Evolutionary conservation across 2,797 vertebrate genomes (phyloP).

Genomic region (Sarcoramphus papa): DNA sequence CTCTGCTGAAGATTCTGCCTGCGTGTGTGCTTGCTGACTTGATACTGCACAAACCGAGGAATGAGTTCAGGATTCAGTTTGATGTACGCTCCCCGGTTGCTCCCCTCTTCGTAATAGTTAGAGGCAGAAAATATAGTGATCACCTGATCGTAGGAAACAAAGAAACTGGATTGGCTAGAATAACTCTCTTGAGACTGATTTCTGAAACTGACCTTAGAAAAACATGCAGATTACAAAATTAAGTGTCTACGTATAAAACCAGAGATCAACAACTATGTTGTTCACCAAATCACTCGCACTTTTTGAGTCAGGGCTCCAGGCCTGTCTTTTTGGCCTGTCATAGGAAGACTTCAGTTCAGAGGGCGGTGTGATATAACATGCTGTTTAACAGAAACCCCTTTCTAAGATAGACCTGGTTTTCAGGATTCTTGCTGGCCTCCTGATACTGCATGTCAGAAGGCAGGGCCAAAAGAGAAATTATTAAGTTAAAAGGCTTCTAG

Average conservation of each 20-base stretch:
- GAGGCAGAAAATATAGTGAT: constrained; percentile 97
- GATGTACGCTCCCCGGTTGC: constrained; percentile 93
- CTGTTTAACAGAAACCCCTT: not conserved
- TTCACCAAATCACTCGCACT: not conserved
- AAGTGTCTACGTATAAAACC: not conserved
- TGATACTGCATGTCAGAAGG: not conserved
- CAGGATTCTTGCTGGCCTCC: not conserved
- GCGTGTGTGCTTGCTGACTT: constrained; percentile 81
- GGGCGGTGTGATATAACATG: not conserved
- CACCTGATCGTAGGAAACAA: constrained; percentile 75
- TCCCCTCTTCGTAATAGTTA: constrained; percentile 97
- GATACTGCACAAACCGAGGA: constrained; percentile 91
- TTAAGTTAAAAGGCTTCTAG: not conserved
- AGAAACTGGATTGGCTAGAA: not conserved
- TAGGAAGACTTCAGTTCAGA: not conserved
- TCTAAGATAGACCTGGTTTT: not conserved
- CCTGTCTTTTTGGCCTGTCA: not conserved
- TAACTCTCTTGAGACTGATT: not conserved
- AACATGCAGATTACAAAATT: not conserved
- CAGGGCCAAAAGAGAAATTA: not conserved
- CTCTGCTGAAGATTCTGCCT: constrained; percentile 84
- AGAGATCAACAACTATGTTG: not conserved
- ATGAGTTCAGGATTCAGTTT: constrained; percentile 81
- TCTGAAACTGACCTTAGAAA: not conserved
- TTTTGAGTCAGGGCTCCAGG: not conserved